Percentiles rank a stretch among this genome's conserved stretches.
Conservation (phyloP, 2,797 vertebrate genomes). For the Myiotriccus ornatus region DNA sequence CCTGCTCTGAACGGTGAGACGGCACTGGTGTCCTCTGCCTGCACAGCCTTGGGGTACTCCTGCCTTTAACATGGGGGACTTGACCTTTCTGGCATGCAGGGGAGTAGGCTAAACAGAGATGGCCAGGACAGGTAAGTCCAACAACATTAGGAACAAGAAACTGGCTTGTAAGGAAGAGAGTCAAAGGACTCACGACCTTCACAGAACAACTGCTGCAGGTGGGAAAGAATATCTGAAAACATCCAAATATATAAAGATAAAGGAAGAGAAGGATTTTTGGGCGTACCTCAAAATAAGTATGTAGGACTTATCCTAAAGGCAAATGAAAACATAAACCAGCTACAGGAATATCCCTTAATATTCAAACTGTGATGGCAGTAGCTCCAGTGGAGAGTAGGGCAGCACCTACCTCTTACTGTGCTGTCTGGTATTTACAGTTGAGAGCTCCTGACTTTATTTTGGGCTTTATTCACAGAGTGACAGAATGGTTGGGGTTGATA, state of each 20-base stretch:
- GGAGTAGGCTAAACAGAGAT: background rate
- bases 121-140: background rate
- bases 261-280: background rate
- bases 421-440: background rate
- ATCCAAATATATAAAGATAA: background rate
- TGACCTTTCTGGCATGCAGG: background rate
- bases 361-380: background rate
- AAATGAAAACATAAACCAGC: background rate
- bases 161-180: background rate
- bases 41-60: background rate
- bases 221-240: background rate
- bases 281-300: background rate
- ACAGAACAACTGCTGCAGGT: background rate
- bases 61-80: background rate
- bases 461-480: background rate
- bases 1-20: background rate
- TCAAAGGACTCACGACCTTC: background rate
- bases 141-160: background rate
- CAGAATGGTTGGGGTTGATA: background rate
- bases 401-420: background rate
- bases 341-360: background rate
- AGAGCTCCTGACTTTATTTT: background rate
- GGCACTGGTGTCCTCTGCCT: background rate
- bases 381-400: background rate
- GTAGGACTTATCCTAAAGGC: background rate